Evolutionary conservation across 2,888 invertebrate genomes (phyloP).

Genomic region (Drosophila putrida): DNA sequence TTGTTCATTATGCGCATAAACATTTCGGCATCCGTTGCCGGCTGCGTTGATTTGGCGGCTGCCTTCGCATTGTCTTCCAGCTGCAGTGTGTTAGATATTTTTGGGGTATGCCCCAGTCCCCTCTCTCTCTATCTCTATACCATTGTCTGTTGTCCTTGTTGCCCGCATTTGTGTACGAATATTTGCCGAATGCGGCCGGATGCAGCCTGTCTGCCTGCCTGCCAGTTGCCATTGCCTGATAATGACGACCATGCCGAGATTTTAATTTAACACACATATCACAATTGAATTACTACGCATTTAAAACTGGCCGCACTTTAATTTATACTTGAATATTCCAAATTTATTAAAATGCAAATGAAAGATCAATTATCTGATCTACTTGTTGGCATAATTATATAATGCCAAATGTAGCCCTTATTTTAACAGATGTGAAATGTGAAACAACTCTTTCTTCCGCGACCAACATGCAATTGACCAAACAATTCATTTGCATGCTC

Average conservation of each 20-base stretch:
- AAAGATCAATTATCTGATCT: background rate
- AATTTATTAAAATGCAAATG: background rate
- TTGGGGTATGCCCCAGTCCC: constrained; percentile 32
- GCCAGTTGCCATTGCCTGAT: constrained; percentile 62
- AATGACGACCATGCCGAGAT: constrained; percentile 51
- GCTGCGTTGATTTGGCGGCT: constrained; percentile 71
- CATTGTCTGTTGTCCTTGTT: constrained; percentile 16
- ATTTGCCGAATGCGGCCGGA: constrained; percentile 62
- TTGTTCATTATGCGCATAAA: constrained; percentile 80
- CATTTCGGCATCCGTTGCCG: constrained; percentile 72
- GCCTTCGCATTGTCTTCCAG: constrained; percentile 75
- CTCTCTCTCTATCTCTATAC: background rate
- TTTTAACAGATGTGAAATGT: constrained; percentile 9
- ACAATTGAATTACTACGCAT: constrained; percentile 42
- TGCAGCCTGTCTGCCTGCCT: constrained; percentile 55
- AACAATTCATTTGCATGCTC: constrained; percentile 49
- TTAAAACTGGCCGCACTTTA: constrained; percentile 10
- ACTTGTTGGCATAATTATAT: background rate
- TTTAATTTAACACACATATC: constrained; percentile 52
- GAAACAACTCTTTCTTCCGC: background rate
- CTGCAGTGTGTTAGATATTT: constrained; percentile 75
- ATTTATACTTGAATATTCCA: background rate
- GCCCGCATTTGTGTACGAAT: constrained; percentile 60
- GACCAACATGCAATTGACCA: constrained; percentile 52
- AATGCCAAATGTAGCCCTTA: background rate